Conservation (phyloP, 2,113 vertebrate species). For the Steatornis caripensis region DNA sequence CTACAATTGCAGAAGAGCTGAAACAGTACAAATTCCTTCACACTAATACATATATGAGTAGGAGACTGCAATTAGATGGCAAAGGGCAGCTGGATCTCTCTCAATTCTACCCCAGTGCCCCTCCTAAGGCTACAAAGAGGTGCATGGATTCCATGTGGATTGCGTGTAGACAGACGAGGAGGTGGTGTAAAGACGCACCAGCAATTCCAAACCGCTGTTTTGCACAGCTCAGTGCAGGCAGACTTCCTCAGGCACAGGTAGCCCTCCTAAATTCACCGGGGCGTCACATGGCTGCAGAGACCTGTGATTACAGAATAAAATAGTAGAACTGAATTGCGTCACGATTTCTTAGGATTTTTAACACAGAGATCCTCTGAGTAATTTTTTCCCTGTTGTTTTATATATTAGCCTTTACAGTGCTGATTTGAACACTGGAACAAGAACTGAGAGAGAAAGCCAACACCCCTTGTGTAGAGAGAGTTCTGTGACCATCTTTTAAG, state of each 20-base stretch:
- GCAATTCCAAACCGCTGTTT: neutral
- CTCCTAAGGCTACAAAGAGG: neutral
- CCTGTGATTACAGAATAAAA: neutral
- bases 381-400: neutral
- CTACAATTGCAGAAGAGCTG: neutral
- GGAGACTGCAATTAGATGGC: neutral
- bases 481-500: neutral
- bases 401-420: neutral
- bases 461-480: rapidly evolving
- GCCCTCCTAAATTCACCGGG: neutral
- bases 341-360: neutral
- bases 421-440: neutral
- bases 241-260: neutral
- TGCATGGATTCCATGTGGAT: rapidly evolving
- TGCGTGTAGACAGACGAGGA: rapidly evolving
- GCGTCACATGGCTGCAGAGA: too few species aligned
- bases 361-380: neutral
- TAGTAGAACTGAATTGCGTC: neutral
- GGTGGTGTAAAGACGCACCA: neutral
- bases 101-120: rapidly evolving
- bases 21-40: neutral
- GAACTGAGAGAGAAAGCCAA: neutral
- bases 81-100: neutral
- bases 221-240: neutral
- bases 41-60: neutral